Base-by-base conservation (phyloP, 2,797 vertebrate species). In the Iguana delicatissima region DNA sequence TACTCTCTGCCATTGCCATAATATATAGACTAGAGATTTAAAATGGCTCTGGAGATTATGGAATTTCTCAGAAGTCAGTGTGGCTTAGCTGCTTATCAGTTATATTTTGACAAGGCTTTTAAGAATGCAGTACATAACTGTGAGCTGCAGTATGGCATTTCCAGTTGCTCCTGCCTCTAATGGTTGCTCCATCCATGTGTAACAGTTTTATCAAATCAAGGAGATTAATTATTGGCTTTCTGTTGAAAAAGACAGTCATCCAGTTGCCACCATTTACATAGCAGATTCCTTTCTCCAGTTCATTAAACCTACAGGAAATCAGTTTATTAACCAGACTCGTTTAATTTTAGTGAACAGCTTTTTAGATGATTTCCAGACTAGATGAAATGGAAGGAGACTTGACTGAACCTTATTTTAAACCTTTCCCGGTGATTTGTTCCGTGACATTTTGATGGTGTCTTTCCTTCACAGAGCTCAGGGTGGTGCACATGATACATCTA, bases 211-310 rank as follows among this genome's bases (percentile, higher is more conserved):
- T 91, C 87, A 77, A 86, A 26, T 76, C 35, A 77, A 32, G 35
- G 77, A 82, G 79, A 89, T 82, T 81, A 89, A 76, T 89, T 79
- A 69, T 57, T 88, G 73, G 59, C 46, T 88, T 84, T 26, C 22
- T n/a, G 67, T 13, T 59, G 50, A 55, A 80, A 88, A 84, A 80
- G 77, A 72, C 64, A 35, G 84, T 67, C 42, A 50, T 62, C 77
- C 57, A 83, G 26, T 77, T 79, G 46, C 72, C 72, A 69, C 4
- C 59, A 38, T 83, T 86, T 83, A 6, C 12, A 32, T 82, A 83
- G 89, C 38, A 79, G 20, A 87, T 79, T 86, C 26, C 26, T 88
- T 80, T 85, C 22, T 72, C 38, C 35, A 46, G 35, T 32, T 89
- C 59, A 89, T 82, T 86, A 84, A 84, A 62, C 24, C 13, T 89